Percentiles rank a stretch among this genome's conserved stretches.
phyloP scores from a whole-genome alignment of 2,113 vertebrate genomes.

The Ibidorhyncha struthersii region DNA sequence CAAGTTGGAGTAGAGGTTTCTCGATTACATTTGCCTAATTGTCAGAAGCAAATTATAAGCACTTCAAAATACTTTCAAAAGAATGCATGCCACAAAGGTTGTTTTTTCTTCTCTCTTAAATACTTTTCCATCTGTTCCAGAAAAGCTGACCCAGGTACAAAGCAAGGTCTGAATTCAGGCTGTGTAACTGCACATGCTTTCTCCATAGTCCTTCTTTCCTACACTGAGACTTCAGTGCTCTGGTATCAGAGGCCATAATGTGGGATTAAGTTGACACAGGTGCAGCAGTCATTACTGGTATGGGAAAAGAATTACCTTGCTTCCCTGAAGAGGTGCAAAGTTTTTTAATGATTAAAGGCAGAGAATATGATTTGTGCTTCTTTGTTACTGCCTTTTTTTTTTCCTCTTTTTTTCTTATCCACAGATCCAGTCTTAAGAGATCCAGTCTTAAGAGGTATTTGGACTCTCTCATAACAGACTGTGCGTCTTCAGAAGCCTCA shows the following conservation, averaged over 20 bases:
- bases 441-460: background rate
- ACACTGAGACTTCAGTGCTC: background rate
- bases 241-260: background rate
- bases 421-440: accelerated
- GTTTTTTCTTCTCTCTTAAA: background rate
- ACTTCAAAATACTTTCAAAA: background rate
- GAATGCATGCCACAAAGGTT: background rate
- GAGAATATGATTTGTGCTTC: background rate
- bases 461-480: background rate
- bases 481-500: background rate
- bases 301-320: background rate
- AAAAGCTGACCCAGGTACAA: background rate
- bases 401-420: background rate
- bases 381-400: background rate
- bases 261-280: background rate
- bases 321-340: background rate
- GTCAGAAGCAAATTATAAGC: background rate
- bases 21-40: background rate
- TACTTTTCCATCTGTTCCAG: background rate
- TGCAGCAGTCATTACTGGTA: background rate
- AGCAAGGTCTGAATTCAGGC: background rate
- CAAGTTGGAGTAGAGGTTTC: background rate
- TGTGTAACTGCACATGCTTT: background rate
- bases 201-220: background rate
- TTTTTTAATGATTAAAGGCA: background rate